These are phyloP conservation scores for Callipepla squamata DNA, from an alignment of 2,113 vertebrate genomes.

Conservation along the genomic window DNA sequence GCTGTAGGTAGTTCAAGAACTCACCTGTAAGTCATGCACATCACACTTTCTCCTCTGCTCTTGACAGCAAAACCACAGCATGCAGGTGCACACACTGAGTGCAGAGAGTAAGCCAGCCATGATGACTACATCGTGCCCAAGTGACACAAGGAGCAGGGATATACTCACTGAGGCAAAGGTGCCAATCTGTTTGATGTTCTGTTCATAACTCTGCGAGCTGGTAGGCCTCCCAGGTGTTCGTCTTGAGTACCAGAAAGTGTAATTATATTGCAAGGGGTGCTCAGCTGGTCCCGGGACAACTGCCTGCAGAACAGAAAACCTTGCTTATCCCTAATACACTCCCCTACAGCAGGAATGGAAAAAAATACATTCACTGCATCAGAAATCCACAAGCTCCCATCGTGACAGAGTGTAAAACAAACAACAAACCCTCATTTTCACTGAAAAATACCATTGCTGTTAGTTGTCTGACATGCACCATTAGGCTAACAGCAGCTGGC, in stretches of 20 bases:
- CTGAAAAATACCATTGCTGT: not conserved
- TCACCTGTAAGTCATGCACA: not conserved
- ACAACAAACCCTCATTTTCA: not conserved
- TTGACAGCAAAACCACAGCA: not conserved
- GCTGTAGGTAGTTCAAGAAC: not conserved
- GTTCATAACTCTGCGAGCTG: conserved; percentile 86
- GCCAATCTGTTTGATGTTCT: conserved; percentile 88
- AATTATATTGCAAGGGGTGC: conserved; percentile 87
- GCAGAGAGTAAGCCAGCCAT: not conserved
- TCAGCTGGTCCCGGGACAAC: conserved; percentile 85
- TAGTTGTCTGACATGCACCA: not conserved
- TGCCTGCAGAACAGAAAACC: conserved; percentile 66
- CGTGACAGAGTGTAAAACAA: not conserved
- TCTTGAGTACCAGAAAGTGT: conserved; percentile 87
- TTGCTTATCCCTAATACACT: not conserved
- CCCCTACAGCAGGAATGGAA: not conserved
- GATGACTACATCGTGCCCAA: accelerated
- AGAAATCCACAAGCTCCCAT: not conserved
- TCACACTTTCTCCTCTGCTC: not conserved
- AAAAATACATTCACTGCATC: not conserved
- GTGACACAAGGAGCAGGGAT: not conserved
- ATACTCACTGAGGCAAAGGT: conserved; percentile 87
- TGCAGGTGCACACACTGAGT: accelerated
- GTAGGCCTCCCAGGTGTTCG: conserved; percentile 84
- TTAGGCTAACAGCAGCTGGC: not conserved